Evolutionary conservation across 2,888 invertebrate species (phyloP).

Genomic region (Syrphus vitripennis): DNA sequence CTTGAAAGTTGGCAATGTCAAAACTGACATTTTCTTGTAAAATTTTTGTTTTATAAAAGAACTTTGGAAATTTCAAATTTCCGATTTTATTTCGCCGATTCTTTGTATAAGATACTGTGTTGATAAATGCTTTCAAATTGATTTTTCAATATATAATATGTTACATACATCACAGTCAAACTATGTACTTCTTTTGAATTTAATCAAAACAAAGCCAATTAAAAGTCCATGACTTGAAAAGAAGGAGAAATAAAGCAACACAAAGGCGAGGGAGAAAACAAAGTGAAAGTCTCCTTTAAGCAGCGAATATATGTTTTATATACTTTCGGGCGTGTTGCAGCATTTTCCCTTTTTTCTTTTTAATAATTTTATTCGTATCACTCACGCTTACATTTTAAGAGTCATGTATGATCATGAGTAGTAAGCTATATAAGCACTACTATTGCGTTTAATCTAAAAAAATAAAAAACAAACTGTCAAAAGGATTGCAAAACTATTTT

Average conservation of each 20-base stretch:
- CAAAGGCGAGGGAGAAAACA: constrained; percentile 58
- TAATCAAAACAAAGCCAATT: background rate
- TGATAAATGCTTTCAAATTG: too few species aligned
- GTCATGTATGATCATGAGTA: background rate
- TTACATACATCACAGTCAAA: background rate
- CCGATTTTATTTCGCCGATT: too few species aligned
- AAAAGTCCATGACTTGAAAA: constrained; percentile 41
- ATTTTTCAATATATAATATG: too few species aligned
- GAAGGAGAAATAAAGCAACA: constrained; percentile 52
- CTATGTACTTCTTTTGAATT: constrained; percentile 29
- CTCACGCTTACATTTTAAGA: constrained; percentile 39
- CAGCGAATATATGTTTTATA: background rate
- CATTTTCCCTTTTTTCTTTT: constrained; percentile 52
- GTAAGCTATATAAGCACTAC: too few species aligned
- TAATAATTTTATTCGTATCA: constrained; percentile 20
- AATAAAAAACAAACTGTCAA: constrained; percentile 47
- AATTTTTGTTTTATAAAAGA: too few species aligned
- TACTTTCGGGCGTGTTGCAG: constrained; percentile 65
- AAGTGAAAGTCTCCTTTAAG: constrained; percentile 68
- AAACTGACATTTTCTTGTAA: too few species aligned
- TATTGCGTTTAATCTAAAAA: constrained; percentile 4
- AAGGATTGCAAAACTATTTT: constrained; percentile 63
- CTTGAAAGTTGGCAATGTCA: too few species aligned
- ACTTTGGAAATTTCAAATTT: too few species aligned
- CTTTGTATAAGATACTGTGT: too few species aligned